Base-by-base conservation (phyloP, 2,797 vertebrate species). In the Peromyscus melanophrys region DNA sequence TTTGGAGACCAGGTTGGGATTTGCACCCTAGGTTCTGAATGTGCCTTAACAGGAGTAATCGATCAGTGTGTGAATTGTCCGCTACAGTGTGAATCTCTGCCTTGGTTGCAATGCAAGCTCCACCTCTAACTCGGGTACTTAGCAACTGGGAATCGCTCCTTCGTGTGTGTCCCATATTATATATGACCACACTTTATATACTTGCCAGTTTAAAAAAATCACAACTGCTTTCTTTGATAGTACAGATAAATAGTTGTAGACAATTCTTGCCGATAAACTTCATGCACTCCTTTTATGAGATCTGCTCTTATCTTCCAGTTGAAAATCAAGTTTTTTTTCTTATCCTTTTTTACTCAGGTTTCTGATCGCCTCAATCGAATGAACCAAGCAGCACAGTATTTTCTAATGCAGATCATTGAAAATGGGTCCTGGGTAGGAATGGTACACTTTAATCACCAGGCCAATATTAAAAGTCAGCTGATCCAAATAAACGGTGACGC, bases 401-500 rank as follows among this genome's bases (percentile, higher is more conserved):
- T 99, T 93, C 87, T 99, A 43, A 78, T 94, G 10, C 88, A 98
- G 59, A 96, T 81, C 46, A 93, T 98, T 94, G 98, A 99, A 95
- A 88, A 86, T 0, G 81, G 81, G 59, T 96, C 98, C 95, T 89
- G 73, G 97, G 98, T 98, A 95, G 99, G 98, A 69, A 98, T 99
- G 93, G 98, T 99, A 31, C 96, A 92, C 4, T 99, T 99, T 92
- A 0, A 61, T 0, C 8, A 0, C 46, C 0, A 0, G 0, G 98
- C 98, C 55, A 0, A 0, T 1, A 16, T 89, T 69, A 0, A 2
- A 81, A 93, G 78, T 57, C 0, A 1, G 0, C 67, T 99, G 71
- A 95, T 88, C 92, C 94, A 97, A 96, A 98, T 99, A 86, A 85
- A 49, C 23, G 78, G 52, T 67, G 76, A 80, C 0, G 3, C 19